Base-by-base conservation (phyloP, 2,797 vertebrate species). In the Tapirus indicus region DNA sequence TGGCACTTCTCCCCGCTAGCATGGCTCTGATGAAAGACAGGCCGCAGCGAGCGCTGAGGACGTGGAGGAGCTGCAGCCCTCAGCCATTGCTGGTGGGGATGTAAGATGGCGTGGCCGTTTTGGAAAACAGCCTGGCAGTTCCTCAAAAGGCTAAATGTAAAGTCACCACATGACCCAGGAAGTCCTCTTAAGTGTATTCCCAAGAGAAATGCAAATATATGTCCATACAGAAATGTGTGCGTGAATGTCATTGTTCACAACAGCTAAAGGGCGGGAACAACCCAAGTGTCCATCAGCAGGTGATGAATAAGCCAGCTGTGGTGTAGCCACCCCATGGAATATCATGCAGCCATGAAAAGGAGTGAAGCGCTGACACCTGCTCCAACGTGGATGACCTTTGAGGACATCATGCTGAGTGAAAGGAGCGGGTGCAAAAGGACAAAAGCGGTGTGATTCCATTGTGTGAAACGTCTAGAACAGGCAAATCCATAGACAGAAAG, bases 391-490 rank as follows among this genome's bases (percentile, higher is more conserved):
- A 9, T 3, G 23, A 44, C 54, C 27, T 77, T 52, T 49, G 29
- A 18, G 25, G 54, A 54, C 68, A 3, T 2, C 17, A 8, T 13
- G 66, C 35, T 14, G 35, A 13, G 17, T 35, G 25, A 58, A 66
- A n/a, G 88, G 23, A 7, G 6, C 20, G 14, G 18, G 10, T 23
- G 1, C 12, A 18, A 56, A 27, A 64, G 35, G 11, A 58, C 25
- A 2, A 0, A 0, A 44, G 35, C 2, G 7, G 2, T 2, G 4
- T 1, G 12, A 2, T 20, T 60, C 78, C 18, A 56, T 18, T 20
- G 6, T 64, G 44, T 2, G 21, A 41, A 1, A 11, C 5, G 38
- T 32, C 78, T 38, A 58, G 13, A 29, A 3, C 2, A 16, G 80
- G 20, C 27, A 44, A 69, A 71, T 9, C 23, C 27, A 32, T 9